Conservation (phyloP, 2,888 invertebrate species). For the Stenodera caucasica region DNA sequence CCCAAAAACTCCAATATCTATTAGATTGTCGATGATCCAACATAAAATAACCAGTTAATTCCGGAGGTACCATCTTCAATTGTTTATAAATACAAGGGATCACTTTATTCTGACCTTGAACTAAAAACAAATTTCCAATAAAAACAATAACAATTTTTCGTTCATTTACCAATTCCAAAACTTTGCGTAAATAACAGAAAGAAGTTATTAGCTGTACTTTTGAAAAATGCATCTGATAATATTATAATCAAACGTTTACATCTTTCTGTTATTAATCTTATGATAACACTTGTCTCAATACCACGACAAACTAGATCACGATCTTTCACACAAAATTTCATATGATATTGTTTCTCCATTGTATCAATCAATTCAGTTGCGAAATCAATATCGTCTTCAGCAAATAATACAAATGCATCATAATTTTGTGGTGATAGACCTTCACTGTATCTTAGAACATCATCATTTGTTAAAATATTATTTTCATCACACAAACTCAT, state of each 20-base stretch:
- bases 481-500: slow-evolving; percentile 39
- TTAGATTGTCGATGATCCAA: slow-evolving; percentile 62
- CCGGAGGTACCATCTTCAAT: slow-evolving; percentile 64
- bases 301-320: slow-evolving; percentile 71
- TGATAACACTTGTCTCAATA: slow-evolving; percentile 72
- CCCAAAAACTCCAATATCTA: slow-evolving; percentile 71
- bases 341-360: slow-evolving; percentile 64
- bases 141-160: not conserved
- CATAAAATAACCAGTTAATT: slow-evolving; percentile 67
- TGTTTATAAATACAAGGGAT: slow-evolving; percentile 72
- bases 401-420: slow-evolving; percentile 78
- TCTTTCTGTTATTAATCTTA: slow-evolving; percentile 72
- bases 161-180: slow-evolving; percentile 70
- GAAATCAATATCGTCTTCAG: slow-evolving; percentile 72
- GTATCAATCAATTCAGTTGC: slow-evolving; percentile 66
- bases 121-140: slow-evolving; percentile 36
- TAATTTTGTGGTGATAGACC: slow-evolving; percentile 62
- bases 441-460: slow-evolving; percentile 38
- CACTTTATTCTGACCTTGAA: slow-evolving; percentile 58
- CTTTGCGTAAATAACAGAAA: slow-evolving; percentile 80
- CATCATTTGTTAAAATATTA: slow-evolving; percentile 47
- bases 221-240: slow-evolving; percentile 78
- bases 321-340: slow-evolving; percentile 75
- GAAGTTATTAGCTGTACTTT: slow-evolving; percentile 75
- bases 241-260: slow-evolving; percentile 80